phyloP scores from a whole-genome alignment of 2,113 vertebrate genomes.

The Anthoscopus minutus region DNA sequence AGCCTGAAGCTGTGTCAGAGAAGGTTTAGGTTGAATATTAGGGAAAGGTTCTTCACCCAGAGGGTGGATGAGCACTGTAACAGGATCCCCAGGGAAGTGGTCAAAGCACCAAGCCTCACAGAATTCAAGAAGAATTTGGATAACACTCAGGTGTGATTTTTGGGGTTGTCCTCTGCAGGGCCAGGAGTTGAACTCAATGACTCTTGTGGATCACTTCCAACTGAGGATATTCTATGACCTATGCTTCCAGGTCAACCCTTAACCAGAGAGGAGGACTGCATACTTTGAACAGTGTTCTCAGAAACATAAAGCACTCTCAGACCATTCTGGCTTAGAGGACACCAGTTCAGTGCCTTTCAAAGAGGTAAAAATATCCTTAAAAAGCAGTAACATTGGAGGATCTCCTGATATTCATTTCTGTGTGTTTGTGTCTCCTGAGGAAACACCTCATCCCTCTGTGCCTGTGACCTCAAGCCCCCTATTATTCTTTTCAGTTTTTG shows the following conservation, averaged over 20 bases:
- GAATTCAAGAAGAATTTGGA: not conserved
- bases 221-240: not conserved
- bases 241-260: not conserved
- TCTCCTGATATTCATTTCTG: not conserved
- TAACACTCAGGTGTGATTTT: not conserved
- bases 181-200: fast-evolving
- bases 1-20: not conserved
- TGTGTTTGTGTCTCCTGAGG: not conserved
- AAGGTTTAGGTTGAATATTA: not conserved
- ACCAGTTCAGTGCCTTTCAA: not conserved
- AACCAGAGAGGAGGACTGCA: not conserved
- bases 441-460: not conserved
- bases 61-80: not conserved
- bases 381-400: not conserved
- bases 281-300: not conserved
- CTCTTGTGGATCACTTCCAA: not conserved
- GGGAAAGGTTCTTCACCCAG: not conserved
- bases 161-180: not conserved
- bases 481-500: not conserved
- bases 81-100: not conserved
- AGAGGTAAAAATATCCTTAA: not conserved
- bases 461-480: not conserved
- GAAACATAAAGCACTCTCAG: not conserved
- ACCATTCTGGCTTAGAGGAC: not conserved
- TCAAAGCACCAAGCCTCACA: not conserved